A percentile compares a stretch with the other conserved stretches of the same genome.
Evolutionary conservation across 2,113 vertebrate species (phyloP).

Genomic region (Meles meles): DNA sequence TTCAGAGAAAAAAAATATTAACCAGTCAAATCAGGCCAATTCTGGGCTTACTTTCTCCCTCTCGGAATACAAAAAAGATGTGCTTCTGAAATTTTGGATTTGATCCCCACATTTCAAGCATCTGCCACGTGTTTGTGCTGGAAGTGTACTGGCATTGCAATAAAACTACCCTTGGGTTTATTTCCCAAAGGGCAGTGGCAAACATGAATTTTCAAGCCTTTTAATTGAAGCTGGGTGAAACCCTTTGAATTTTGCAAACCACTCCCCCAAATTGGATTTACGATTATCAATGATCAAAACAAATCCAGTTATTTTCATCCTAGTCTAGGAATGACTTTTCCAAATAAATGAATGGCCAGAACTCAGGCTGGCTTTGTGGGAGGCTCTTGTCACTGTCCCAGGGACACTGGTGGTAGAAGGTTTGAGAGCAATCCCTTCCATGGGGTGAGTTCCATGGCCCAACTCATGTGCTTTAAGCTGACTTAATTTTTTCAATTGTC

Average conservation of each 20-base stretch:
- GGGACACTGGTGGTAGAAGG: background rate
- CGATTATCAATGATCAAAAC: background rate
- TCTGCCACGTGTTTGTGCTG: conserved; percentile 46
- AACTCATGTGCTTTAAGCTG: background rate
- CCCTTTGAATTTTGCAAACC: background rate
- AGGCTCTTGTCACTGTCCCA: background rate
- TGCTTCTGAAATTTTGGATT: conserved; percentile 14
- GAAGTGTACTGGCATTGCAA: background rate
- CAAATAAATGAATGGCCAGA: background rate
- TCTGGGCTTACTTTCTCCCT: background rate
- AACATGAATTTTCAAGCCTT: conserved; percentile 18
- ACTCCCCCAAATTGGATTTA: background rate
- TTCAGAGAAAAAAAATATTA: background rate
- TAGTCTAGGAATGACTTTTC: background rate
- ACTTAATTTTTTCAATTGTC: background rate
- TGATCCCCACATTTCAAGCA: conserved; percentile 7
- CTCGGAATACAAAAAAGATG: conserved; percentile 40
- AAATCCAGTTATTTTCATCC: background rate
- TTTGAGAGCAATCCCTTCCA: background rate
- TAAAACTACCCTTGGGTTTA: conserved; percentile 14
- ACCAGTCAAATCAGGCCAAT: conserved; percentile 29
- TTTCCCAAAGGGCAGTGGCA: conserved; percentile 8
- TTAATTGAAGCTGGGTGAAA: background rate
- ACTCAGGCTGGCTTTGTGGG: background rate
- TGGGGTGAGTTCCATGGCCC: background rate